A percentile compares a stretch with the other conserved stretches of the same genome.
These are phyloP conservation scores for Punctoribates punctum DNA, from an alignment of 2,888 invertebrate species.

Conservation along the genomic window DNA sequence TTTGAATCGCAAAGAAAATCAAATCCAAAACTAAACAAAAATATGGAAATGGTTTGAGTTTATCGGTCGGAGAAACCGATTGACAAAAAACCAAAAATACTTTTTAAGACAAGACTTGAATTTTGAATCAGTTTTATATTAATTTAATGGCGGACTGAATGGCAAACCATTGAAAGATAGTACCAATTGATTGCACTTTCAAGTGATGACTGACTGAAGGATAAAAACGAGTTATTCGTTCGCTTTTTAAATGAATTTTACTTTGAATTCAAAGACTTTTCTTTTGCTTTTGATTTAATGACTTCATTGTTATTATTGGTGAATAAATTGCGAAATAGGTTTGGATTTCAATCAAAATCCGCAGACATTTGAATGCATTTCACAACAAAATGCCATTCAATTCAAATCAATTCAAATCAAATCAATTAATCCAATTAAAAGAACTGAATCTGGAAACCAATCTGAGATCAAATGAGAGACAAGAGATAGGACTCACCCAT, in stretches of 20 bases:
- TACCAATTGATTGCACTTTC: not conserved
- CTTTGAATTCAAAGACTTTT: not conserved
- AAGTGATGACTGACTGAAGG: not conserved
- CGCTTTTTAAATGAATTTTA: not conserved
- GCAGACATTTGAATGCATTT: too few relatives aligned
- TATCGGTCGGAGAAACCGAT: too few relatives aligned
- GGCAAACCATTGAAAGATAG: not conserved
- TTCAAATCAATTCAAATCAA: not conserved
- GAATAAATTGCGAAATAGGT: not conserved
- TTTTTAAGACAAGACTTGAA: not conserved
- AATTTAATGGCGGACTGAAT: not conserved
- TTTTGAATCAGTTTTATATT: not conserved
- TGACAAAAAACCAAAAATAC: too few relatives aligned
- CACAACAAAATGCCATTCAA: not conserved
- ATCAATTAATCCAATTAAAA: not conserved
- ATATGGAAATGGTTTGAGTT: not conserved
- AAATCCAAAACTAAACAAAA: not conserved
- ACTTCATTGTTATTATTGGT: not conserved
- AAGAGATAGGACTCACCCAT: slow-evolving; percentile 38
- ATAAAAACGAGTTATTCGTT: not conserved
- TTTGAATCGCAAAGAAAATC: not conserved
- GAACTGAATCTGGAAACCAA: too few relatives aligned
- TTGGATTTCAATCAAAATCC: not conserved
- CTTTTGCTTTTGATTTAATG: not conserved
- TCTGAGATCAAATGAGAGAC: not conserved